Base-by-base conservation (phyloP, 2,797 vertebrate species). In the Ceyx erithaca region DNA sequence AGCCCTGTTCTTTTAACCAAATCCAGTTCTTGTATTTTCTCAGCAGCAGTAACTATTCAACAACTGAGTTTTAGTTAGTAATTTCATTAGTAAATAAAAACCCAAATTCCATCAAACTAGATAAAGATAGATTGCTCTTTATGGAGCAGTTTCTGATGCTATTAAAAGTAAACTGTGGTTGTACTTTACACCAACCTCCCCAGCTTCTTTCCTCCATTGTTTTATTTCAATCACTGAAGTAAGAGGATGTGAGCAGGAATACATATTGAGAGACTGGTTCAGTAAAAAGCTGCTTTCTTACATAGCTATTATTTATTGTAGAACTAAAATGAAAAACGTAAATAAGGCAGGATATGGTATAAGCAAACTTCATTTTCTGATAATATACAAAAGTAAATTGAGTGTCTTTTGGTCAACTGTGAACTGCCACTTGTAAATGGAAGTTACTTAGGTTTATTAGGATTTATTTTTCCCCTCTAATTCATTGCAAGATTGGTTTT, bases 401-500 rank as follows among this genome's bases (percentile, higher is more conserved):
- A 48, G 23, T 52, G 25, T 1, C 17, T 89, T 91, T 64, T 88
- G 54, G 61, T 93, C 83, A 90, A 2, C 51, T 75, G 61, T 62
- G 79, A 91, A 91, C 79, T 58, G 31, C 12, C 73, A 80, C 84
- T 87, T 84, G 33, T 48, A 92, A 79, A 69, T 43, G 37, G 64
- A 77, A 83, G 49, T 30, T 73, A 48, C 48, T 80, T n/a, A 15
- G 41, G 37, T 67, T 83, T 37, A 73, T 48, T 54, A 63, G 57
- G 30, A n/a, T 62, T 82, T 82, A 33, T 89, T 83, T 64, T 28
- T 21, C 23, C n/a, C 31, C 22, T 84, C 43, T 61, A 77, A 89
- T 55, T 78, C 82, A 64, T 17, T 69, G 20, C 35, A 89, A 87
- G 72, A 80, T 92, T 81, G 40, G 22, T 72, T 89, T 91, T 85